These are phyloP conservation scores for Mystacornis crossleyi DNA, from an alignment of 2,113 vertebrate genomes.

Conservation along the genomic window DNA sequence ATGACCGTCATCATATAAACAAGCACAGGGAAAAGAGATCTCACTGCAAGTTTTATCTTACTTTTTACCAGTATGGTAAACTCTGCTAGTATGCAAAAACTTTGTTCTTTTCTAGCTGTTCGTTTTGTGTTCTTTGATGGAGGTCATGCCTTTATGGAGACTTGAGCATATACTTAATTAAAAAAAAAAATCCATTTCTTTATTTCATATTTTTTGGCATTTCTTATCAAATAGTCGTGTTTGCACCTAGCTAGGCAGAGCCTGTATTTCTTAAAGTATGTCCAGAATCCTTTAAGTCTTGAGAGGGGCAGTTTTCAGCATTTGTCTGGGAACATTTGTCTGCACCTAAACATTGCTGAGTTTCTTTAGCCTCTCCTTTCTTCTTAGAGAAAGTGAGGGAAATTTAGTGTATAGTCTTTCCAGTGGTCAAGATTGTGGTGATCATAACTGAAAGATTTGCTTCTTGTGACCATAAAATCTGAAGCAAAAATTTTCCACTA, in stretches of 20 bases:
- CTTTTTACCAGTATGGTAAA: not conserved
- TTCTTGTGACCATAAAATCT: not conserved
- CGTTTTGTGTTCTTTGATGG: not conserved
- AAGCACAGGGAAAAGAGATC: not conserved
- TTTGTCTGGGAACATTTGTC: not conserved
- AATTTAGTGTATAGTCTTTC: not conserved
- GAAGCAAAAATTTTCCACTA: not conserved
- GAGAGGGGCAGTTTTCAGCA: not conserved
- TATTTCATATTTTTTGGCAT: not conserved
- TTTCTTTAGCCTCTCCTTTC: not conserved
- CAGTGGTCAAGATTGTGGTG: not conserved
- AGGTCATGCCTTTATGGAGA: not conserved
- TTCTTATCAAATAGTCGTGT: not conserved
- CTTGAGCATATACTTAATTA: not conserved
- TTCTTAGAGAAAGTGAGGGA: not conserved
- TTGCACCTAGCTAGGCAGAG: not conserved
- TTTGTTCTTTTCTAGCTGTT: not conserved
- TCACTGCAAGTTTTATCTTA: not conserved
- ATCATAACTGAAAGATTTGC: not conserved
- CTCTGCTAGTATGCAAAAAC: not conserved
- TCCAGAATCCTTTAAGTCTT: not conserved
- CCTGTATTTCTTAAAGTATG: not conserved
- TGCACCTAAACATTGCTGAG: not conserved
- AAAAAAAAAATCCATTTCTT: rapidly evolving
- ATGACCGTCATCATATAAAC: not conserved